These are phyloP conservation scores for Vespertilio murinus DNA, from an alignment of 2,797 vertebrate species.

Conservation along the genomic window DNA sequence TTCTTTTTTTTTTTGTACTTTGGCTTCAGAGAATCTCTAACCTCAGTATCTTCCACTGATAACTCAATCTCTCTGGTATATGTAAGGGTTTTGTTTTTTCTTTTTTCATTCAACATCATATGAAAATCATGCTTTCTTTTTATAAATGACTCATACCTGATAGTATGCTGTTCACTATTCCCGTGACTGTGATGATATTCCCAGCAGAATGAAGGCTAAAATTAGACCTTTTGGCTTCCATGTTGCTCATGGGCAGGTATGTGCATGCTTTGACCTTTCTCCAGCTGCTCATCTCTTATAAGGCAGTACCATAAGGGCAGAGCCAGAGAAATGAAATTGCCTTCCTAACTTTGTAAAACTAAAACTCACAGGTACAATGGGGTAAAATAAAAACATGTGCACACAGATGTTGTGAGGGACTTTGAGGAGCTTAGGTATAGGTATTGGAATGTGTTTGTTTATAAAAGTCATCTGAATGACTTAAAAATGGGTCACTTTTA, in stretches of 20 bases:
- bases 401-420: neutral
- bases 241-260: slow-evolving; percentile 31
- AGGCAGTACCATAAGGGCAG: slow-evolving; percentile 8
- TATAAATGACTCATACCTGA: slow-evolving; percentile 64
- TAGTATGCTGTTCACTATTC: slow-evolving; percentile 57
- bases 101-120: slow-evolving; percentile 41
- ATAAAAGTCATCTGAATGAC: neutral
- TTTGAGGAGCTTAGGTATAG: neutral
- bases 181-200: slow-evolving; percentile 34
- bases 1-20: neutral
- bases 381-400: slow-evolving; percentile 1
- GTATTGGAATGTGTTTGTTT: neutral
- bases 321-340: slow-evolving; percentile 43
- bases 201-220: slow-evolving; percentile 38
- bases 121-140: slow-evolving; percentile 42
- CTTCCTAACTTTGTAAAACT: slow-evolving; percentile 44
- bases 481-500: neutral
- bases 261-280: neutral
- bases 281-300: slow-evolving; percentile 33
- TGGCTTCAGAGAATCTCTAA: slow-evolving; percentile 52
- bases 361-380: slow-evolving; percentile 46
- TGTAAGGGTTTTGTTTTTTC: neutral
- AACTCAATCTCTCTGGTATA: slow-evolving; percentile 38
- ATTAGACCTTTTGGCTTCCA: slow-evolving; percentile 40
- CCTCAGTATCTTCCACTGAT: slow-evolving; percentile 32